Percentiles rank a stretch among this genome's conserved stretches.
These are phyloP conservation scores for Musca domestica DNA, from an alignment of 1,140 invertebrate genomes.

Conservation along the genomic window DNA sequence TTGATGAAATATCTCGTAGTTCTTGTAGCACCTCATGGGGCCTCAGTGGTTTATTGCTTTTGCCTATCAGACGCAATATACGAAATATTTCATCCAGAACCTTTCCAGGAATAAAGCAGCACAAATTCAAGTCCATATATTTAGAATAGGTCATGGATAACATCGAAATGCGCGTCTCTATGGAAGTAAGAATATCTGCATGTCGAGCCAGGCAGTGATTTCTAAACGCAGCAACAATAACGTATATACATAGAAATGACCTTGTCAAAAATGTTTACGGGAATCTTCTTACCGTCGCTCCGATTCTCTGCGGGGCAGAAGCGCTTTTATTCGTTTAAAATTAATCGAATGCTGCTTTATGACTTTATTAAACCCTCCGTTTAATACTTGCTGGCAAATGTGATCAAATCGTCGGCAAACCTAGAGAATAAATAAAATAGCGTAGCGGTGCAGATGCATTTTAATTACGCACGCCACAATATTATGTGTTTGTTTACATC, in stretches of 20 bases:
- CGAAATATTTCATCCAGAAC: conserved; percentile 85
- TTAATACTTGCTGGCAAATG: conserved; percentile 71
- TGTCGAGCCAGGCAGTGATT: conserved; percentile 80
- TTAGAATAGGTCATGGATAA: conserved; percentile 89
- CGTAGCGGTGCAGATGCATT: neutral
- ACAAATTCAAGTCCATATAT: conserved; percentile 58
- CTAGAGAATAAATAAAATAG: conserved; percentile 54
- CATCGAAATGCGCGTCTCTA: conserved; percentile 88
- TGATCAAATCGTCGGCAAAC: conserved; percentile 79
- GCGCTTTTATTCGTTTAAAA: conserved; percentile 74
- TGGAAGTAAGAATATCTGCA: conserved; percentile 83
- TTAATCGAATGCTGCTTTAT: conserved; percentile 74
- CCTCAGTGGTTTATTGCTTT: conserved; percentile 66
- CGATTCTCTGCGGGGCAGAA: conserved; percentile 83
- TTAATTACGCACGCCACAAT: neutral
- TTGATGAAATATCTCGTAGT: conserved; percentile 86
- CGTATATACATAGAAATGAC: neutral
- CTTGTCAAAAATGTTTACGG: neutral
- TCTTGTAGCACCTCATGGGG: conserved; percentile 86
- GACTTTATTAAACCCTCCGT: conserved; percentile 77
- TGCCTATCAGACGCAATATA: conserved; percentile 69
- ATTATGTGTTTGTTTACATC: conserved; percentile 1
- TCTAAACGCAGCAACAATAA: conserved; percentile 36
- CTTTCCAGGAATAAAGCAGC: conserved; percentile 93
- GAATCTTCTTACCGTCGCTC: conserved; percentile 64